phyloP scores from a whole-genome alignment of 2,888 invertebrate species.

The Resseliella maxima region DNA sequence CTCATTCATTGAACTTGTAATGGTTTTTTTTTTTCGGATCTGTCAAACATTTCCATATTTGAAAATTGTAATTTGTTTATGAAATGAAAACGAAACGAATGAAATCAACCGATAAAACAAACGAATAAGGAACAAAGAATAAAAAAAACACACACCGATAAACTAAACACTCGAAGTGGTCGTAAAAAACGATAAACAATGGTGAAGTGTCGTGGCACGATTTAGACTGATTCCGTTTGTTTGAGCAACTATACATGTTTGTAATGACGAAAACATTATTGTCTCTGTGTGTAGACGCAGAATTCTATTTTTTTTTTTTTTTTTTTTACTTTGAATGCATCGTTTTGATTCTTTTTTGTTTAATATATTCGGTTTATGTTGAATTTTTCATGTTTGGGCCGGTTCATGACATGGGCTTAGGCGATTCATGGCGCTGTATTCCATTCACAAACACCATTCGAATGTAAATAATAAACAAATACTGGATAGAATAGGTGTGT shows the following conservation, averaged over 20 bases:
- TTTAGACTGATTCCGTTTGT: background rate
- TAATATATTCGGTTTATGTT: background rate
- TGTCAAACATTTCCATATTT: no score
- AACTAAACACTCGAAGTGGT: constrained; percentile 20
- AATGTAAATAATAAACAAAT: constrained; percentile 43
- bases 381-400: background rate
- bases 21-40: background rate
- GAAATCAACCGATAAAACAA: background rate
- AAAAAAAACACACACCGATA: background rate
- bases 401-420: background rate
- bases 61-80: no score
- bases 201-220: background rate
- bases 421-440: background rate
- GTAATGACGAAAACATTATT: background rate
- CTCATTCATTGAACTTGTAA: background rate
- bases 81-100: background rate
- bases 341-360: background rate
- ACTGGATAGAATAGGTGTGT: background rate
- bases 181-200: constrained; percentile 31
- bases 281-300: background rate
- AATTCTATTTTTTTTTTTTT: background rate
- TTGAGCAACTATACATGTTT: background rate
- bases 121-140: background rate
- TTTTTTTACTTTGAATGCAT: background rate
- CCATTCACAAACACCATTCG: background rate